Conservation (phyloP, 2,888 invertebrate genomes). For the Coleophora deauratella region DNA sequence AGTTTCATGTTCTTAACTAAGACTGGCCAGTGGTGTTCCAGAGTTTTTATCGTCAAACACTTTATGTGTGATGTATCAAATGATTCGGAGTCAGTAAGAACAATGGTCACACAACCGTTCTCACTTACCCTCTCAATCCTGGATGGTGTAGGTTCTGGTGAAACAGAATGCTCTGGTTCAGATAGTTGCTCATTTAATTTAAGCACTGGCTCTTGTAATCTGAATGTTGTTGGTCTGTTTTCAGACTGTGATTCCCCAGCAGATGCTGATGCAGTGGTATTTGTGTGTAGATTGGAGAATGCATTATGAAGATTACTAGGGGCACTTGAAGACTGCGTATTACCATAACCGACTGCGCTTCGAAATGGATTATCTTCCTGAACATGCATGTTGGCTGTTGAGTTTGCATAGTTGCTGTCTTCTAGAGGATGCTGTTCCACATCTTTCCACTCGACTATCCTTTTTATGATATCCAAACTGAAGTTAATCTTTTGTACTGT, state of each 20-base stretch:
- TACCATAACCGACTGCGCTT: slow-evolving; percentile 47
- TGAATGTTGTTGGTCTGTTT: slow-evolving; percentile 37
- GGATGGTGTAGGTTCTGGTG: slow-evolving; percentile 45
- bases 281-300: slow-evolving; percentile 64
- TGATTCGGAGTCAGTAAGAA: slow-evolving; percentile 85
- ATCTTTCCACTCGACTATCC: slow-evolving; percentile 93
- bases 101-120: slow-evolving; percentile 74
- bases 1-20: slow-evolving; percentile 82
- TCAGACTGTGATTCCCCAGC: slow-evolving; percentile 26
- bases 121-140: slow-evolving; percentile 61
- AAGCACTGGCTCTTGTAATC: slow-evolving; percentile 56
- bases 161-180: slow-evolving; percentile 39
- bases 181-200: slow-evolving; percentile 41
- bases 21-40: slow-evolving; percentile 89
- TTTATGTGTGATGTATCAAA: slow-evolving; percentile 91
- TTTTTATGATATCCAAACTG: slow-evolving; percentile 87
- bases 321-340: slow-evolving; percentile 38
- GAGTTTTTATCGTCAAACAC: slow-evolving; percentile 87
- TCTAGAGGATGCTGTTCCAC: slow-evolving; percentile 86
- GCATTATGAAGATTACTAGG: slow-evolving; percentile 56
- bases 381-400: slow-evolving; percentile 45
- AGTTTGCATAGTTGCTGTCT: slow-evolving; percentile 71
- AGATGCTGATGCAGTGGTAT: slow-evolving; percentile 50
- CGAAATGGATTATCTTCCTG: slow-evolving; percentile 63
- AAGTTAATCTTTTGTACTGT: slow-evolving; percentile 86